phyloP scores from a whole-genome alignment of 2,797 vertebrate genomes.

The Pseudochirops cupreus region DNA sequence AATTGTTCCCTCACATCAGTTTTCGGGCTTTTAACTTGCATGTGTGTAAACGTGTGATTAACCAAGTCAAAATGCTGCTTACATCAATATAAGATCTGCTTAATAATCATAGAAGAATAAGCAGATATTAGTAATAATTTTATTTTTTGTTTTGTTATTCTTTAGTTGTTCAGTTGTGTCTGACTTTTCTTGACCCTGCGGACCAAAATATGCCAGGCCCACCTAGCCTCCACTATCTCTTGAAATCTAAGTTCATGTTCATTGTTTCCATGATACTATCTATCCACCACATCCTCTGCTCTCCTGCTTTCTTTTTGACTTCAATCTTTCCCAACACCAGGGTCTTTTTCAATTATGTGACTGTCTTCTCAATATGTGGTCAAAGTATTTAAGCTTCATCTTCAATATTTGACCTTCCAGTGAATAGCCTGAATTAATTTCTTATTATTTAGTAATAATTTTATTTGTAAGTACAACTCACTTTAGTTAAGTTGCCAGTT shows the following conservation, averaged over 20 bases:
- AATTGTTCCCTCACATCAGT: not conserved
- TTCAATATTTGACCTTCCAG: not conserved
- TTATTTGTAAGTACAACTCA: not conserved
- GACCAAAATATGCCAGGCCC: not conserved
- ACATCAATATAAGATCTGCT: not conserved
- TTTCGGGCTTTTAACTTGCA: not conserved
- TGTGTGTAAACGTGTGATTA: not conserved
- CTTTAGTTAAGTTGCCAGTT: not conserved
- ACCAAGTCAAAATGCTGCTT: not conserved
- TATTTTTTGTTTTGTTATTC: not conserved
- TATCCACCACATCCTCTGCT: not conserved
- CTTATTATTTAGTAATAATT: not conserved
- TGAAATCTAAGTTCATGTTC: not conserved
- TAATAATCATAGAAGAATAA: not conserved
- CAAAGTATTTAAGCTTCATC: not conserved
- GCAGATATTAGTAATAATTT: not conserved
- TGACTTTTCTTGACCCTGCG: not conserved
- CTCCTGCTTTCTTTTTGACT: not conserved
- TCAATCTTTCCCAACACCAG: not conserved
- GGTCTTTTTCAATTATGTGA: not conserved
- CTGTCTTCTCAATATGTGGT: not conserved
- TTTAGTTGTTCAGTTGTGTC: not conserved
- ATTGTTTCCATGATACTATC: not conserved
- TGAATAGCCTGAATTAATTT: not conserved
- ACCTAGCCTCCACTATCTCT: not conserved